Percentiles rank a stretch among this genome's conserved stretches.
Evolutionary conservation across 2,888 invertebrate genomes (phyloP).

Genomic region (Rhagonycha lutea): DNA sequence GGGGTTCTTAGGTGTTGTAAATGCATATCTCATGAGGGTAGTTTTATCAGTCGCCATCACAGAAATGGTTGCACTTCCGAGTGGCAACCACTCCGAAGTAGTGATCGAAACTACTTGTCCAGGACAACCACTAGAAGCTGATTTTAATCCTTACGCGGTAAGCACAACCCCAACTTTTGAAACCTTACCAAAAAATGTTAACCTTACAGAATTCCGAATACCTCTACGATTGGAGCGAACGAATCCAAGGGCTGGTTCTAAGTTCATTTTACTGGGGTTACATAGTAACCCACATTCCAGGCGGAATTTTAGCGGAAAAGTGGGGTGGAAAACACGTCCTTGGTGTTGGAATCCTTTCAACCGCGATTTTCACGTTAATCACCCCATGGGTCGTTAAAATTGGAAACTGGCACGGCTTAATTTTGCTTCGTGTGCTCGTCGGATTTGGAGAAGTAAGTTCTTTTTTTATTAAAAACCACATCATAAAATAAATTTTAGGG

Average conservation of each 20-base stretch:
- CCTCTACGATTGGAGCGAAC: not conserved
- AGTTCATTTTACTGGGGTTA: constrained; percentile 25
- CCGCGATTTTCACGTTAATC: constrained; percentile 11
- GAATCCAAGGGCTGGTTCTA: constrained; percentile 3
- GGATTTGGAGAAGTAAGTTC: constrained; percentile 22
- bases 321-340: constrained; percentile 19
- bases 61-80: constrained; percentile 49
- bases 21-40: constrained; percentile 49
- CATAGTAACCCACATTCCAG: constrained; percentile 20
- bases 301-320: constrained; percentile 19
- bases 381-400: constrained; percentile 7
- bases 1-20: constrained; percentile 50
- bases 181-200: not conserved
- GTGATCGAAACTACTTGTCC: not conserved
- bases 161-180: not conserved
- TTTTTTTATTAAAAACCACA: not conserved
- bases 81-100: not conserved
- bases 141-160: not conserved
- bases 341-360: constrained; percentile 6
- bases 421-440: constrained; percentile 11
- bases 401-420: constrained; percentile 5
- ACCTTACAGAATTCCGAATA: not conserved
- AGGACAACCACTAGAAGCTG: not conserved
- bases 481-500: constrained; percentile 42
- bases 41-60: constrained; percentile 52